Percentiles rank a stretch among this genome's conserved stretches.
These are phyloP conservation scores for Borostomias antarcticus DNA, from an alignment of 2,797 vertebrate species.

Conservation along the genomic window DNA sequence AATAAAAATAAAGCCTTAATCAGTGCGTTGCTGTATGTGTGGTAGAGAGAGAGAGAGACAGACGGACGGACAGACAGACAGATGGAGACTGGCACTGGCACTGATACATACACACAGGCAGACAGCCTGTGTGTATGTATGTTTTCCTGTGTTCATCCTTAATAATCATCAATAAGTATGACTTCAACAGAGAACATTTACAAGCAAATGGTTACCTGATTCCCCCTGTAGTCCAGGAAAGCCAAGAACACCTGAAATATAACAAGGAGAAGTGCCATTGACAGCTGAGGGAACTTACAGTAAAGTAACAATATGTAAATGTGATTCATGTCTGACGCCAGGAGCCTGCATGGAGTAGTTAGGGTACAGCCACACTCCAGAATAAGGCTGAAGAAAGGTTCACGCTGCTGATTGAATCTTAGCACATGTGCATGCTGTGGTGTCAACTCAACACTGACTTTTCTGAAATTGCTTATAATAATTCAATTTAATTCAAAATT, in stretches of 20 bases:
- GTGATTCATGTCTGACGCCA: neutral
- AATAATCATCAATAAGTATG: neutral
- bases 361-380: neutral
- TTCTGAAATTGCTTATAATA: no score
- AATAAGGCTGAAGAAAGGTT: no score
- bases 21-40: constrained; percentile 3
- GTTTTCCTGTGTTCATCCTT: neutral
- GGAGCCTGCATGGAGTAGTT: neutral
- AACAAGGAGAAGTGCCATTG: constrained; percentile 17
- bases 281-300: neutral
- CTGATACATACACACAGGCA: neutral
- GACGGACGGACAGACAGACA: neutral
- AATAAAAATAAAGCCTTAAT: neutral
- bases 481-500: no score
- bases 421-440: no score
- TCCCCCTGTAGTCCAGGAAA: constrained; percentile 63
- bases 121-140: constrained; percentile 3
- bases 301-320: no score
- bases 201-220: constrained; percentile 46
- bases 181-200: neutral
- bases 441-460: no score
- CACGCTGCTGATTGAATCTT: no score
- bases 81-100: neutral
- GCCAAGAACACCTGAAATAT: constrained; percentile 62
- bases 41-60: neutral